Evolutionary conservation across 2,888 invertebrate species (phyloP), one percentile per base, ranked within the genome.

Genomic region (Rotaria macrura): DNA sequence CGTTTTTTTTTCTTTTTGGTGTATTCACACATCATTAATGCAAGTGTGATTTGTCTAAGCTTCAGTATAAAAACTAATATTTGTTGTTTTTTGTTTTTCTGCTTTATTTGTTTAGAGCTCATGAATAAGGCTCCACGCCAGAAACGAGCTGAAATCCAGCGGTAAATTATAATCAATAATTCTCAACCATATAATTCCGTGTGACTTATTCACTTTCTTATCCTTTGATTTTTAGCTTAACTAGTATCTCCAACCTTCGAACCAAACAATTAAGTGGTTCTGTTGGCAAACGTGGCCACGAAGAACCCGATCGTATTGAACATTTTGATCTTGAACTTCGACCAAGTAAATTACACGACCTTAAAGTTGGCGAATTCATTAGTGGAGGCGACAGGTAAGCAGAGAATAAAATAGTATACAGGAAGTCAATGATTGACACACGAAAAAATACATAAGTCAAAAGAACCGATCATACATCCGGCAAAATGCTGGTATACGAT

Each of bases 111-210:
- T 84, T 84, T 84, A 85, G 85, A 84, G 83, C 86, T 52, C 84
- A 86, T 86, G 86, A 86, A 84, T 38, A 84, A 86, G 54, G 86
- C 74, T 57, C 86, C 86, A 29, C 43, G 86, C 29, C 86, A 86
- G 74, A 86, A 86, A 54, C 54, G 85, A 29, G 86, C 86, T 86
- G 86, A 86, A 52, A 49, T 86, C n/a, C 86, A 86, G 86, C 86
- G 86, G 79, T 79, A 79, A 79, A 34, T 20, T 17, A 65, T 29
- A 65, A 57, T 9, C 7, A 38, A 17, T 34, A 65, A 57, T 57
- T 57, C 10, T 74, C n/a, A 25, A 79, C n/a, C 34, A 34, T 1
- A n/a, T 14, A 65, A n/a, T 79, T 34, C 23, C 23, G n/a, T 79
- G 10, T 38, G 12, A 40, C 25, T n/a, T 25, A n/a, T 79, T 7